Evolutionary conservation across 2,113 vertebrate genomes (phyloP).

Genomic region (Crotalus horridus): DNA sequence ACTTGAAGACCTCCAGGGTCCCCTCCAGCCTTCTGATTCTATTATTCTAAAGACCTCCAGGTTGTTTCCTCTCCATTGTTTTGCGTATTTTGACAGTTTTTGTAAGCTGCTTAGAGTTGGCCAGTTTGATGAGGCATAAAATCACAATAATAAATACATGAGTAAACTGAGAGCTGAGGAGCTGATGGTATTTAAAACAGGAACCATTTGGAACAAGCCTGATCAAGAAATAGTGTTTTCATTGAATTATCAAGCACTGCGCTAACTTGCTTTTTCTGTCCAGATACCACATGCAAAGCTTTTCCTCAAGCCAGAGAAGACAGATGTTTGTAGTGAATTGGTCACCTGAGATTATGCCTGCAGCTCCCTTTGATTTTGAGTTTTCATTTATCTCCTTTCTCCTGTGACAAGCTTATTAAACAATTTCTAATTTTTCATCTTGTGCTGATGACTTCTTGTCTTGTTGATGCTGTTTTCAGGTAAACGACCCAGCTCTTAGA

Average conservation of each 20-base stretch:
- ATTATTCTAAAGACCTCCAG: background rate
- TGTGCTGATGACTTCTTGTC: background rate
- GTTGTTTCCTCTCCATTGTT: background rate
- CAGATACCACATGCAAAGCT: background rate
- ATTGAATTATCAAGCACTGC: background rate
- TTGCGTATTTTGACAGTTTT: background rate
- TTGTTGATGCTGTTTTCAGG: conserved; percentile 42
- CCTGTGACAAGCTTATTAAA: background rate
- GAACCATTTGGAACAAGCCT: background rate
- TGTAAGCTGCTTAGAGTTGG: background rate
- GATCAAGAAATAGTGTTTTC: background rate
- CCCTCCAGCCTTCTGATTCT: background rate
- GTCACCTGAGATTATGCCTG: too few species aligned
- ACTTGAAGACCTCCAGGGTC: background rate
- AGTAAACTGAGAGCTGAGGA: background rate
- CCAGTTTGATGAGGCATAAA: background rate
- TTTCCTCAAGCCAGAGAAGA: background rate
- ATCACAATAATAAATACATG: background rate
- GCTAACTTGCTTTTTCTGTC: background rate
- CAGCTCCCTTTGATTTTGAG: background rate
- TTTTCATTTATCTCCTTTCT: background rate
- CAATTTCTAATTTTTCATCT: background rate
- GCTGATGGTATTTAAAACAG: background rate
- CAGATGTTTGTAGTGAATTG: background rate
- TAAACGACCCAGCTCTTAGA: conserved; percentile 71